Evolutionary conservation across 2,888 invertebrate species (phyloP).

Genomic region (Linnaemya vulpina): DNA sequence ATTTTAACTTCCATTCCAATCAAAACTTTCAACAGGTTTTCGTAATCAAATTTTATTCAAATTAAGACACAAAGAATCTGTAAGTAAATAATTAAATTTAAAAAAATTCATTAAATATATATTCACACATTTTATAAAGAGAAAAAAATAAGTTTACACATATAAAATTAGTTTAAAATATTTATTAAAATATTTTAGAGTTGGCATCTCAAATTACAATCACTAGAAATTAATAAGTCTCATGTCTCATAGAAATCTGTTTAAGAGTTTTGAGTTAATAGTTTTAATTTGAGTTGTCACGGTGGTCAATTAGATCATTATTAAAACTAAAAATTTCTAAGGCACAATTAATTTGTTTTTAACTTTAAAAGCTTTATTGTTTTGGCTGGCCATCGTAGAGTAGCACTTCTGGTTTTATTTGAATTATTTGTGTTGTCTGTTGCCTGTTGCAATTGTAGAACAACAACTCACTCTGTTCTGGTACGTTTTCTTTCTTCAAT

Average conservation of each 20-base stretch:
- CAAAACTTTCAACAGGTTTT: constrained; percentile 2
- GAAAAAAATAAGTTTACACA: background rate
- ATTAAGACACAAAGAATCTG: constrained; percentile 45
- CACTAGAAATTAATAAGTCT: too few species aligned
- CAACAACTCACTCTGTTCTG: background rate
- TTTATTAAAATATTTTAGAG: background rate
- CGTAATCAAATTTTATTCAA: constrained; percentile 9
- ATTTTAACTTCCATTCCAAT: constrained; percentile 1
- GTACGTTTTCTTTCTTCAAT: background rate
- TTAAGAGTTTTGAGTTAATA: too few species aligned
- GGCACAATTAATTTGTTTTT: background rate
- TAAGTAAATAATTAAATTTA: constrained; percentile 9
- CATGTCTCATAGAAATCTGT: too few species aligned
- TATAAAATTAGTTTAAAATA: background rate
- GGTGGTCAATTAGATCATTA: background rate
- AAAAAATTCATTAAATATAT: constrained; percentile 18
- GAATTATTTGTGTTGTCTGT: constrained; percentile 4
- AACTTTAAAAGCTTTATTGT: background rate
- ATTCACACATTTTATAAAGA: background rate
- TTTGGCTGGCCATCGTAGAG: background rate
- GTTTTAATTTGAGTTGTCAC: too few species aligned
- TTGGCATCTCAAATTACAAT: too few species aligned
- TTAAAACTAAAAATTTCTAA: background rate
- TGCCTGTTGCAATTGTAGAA: constrained; percentile 26
- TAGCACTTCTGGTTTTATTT: constrained; percentile 44